A percentile compares a stretch with the other conserved stretches of the same genome.
Evolutionary conservation across 1,140 invertebrate genomes (phyloP).

Genomic region (Pomacea maculata): DNA sequence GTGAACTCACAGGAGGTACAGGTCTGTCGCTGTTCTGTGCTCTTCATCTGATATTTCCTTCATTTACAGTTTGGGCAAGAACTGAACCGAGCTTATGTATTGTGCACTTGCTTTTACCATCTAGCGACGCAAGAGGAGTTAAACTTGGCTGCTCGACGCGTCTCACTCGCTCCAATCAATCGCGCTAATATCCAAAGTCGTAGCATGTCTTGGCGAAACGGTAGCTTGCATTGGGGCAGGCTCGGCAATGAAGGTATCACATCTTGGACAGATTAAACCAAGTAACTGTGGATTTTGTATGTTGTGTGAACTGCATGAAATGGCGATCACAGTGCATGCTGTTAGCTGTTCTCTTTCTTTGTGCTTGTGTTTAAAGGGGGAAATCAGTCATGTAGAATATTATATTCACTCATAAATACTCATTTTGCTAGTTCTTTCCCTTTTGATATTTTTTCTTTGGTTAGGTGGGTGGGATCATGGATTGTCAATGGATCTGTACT

Average conservation of each 20-base stretch:
- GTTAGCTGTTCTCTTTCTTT: not conserved
- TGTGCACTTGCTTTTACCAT: constrained; percentile 34
- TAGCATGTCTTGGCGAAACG: constrained; percentile 64
- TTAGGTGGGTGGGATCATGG: too few species aligned
- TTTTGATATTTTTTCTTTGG: too few species aligned
- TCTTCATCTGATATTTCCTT: not conserved
- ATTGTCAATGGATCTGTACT: too few species aligned
- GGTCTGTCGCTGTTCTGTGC: too few species aligned
- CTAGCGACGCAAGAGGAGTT: constrained; percentile 58
- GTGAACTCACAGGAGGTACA: too few species aligned
- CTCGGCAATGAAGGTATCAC: constrained; percentile 59
- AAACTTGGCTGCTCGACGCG: constrained; percentile 61
- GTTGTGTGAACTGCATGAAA: not conserved
- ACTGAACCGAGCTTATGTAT: constrained; percentile 23
- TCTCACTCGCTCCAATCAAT: constrained; percentile 63
- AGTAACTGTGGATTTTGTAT: too few species aligned
- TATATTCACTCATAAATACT: too few species aligned
- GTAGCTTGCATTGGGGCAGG: constrained; percentile 63
- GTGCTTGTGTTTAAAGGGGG: too few species aligned
- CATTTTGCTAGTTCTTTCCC: too few species aligned
- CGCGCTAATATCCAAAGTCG: constrained; percentile 61
- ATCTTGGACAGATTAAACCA: not conserved
- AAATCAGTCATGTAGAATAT: too few species aligned
- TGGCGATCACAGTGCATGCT: not conserved
- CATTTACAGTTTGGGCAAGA: constrained; percentile 25